Base-by-base conservation (phyloP, 2,797 vertebrate genomes). In the Falco columbarius region DNA sequence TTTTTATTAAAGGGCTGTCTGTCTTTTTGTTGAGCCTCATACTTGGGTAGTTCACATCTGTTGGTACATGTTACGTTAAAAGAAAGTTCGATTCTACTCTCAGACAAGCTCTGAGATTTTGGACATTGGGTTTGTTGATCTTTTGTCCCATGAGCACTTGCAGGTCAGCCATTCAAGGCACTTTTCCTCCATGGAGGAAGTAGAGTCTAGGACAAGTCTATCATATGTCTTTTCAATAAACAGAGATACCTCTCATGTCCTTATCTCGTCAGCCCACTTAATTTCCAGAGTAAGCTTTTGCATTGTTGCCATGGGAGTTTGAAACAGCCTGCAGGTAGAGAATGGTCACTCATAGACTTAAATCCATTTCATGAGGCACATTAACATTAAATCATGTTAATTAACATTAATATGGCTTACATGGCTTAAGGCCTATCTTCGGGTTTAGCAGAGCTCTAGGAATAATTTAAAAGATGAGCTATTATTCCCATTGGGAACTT, bases 341-440 rank as follows among this genome's bases (percentile, higher is more conserved):
- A 90, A 76, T 72, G 88, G 86, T 44, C 92, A 89, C 67, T 92
- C 29, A 12, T 19, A 76, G 92, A 34, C 81, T 87, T 93, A 61
- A 93, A 93, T 55, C 67, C 68, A 40, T 87, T 95, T 91, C 79
- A 49, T 17, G 84, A 51, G 74, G 79, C 95, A 26, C 89, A 67
- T 92, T 77, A 93, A 75, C 94, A 81, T 85, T 97, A 89, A 94
- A 87, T 92, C 84, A 87, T 32, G 34, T 91, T 96, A 96, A 96
- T 95, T 95, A 97, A 91, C 91, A 81, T 92, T 95, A 96, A 93
- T 94, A 71, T 54, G 89, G 89, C 89, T 96, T 93, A 80, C 65
- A 74, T 95, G 92, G 84, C 86, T 92, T 80, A 80, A 93, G 89
- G 81, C 81, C 47, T 68, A 40, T 91, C 81, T 95, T 82, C 77